A percentile compares a stretch with the other conserved stretches of the same genome.
Conservation (phyloP, 2,113 vertebrate genomes). For the Labrus mixtus region DNA sequence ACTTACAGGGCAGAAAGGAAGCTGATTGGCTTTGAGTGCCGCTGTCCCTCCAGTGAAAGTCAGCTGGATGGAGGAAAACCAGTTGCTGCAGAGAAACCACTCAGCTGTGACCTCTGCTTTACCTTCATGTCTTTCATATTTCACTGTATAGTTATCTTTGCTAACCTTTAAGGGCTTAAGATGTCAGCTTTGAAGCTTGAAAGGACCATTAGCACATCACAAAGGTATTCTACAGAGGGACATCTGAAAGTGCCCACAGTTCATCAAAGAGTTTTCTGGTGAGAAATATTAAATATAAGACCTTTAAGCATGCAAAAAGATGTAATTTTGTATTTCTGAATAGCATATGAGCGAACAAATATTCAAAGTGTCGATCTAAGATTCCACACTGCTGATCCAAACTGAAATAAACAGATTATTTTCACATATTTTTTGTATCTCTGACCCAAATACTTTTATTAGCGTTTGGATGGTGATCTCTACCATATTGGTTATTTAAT, state of each 20-base stretch:
- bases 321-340: background rate
- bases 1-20: background rate
- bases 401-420: background rate
- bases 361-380: background rate
- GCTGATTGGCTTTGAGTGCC: conserved; percentile 48
- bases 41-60: conserved; percentile 37
- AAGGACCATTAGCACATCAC: conserved; percentile 30
- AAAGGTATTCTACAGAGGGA: conserved; percentile 19
- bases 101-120: conserved; percentile 51
- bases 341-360: background rate
- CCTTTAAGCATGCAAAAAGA: background rate
- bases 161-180: conserved; percentile 47
- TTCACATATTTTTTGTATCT: background rate
- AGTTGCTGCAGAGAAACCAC: conserved; percentile 32
- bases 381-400: background rate
- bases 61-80: conserved; percentile 57
- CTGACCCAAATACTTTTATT: conserved; percentile 3
- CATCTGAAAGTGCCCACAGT: conserved; percentile 5
- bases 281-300: background rate
- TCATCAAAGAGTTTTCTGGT: conserved; percentile 1
- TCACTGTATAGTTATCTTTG: conserved; percentile 42
- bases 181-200: conserved; percentile 52
- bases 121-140: conserved; percentile 60
- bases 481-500: conserved; percentile 8
- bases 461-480: conserved; percentile 24